Percentiles rank a stretch among this genome's conserved stretches.
Evolutionary conservation across 2,797 vertebrate genomes (phyloP).

Genomic region (Dicrostonyx torquatus): DNA sequence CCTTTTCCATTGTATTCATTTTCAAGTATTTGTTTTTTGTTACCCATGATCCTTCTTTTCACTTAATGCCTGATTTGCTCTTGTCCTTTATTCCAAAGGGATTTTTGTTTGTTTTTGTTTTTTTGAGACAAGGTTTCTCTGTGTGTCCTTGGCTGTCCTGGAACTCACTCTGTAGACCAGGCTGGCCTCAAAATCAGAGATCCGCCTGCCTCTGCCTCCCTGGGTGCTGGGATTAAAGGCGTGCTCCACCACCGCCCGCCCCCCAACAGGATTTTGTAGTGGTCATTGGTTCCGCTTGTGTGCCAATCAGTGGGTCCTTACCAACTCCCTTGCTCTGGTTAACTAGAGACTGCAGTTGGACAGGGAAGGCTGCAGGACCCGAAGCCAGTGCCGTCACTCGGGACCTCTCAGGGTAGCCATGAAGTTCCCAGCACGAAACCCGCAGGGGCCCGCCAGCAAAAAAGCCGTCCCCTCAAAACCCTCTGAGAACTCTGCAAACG

Average conservation of each 20-base stretch:
- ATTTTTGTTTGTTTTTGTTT: not conserved
- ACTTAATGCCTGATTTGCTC: slow-evolving; percentile 3
- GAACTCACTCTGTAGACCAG: no score
- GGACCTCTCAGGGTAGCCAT: slow-evolving; percentile 91
- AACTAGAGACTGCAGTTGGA: slow-evolving; percentile 88
- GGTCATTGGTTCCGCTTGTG: not conserved
- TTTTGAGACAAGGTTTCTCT: no score
- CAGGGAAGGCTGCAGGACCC: slow-evolving; percentile 73
- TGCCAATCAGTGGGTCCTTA: not conserved
- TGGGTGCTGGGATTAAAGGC: no score
- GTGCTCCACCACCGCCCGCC: rapidly evolving
- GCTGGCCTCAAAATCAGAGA: no score
- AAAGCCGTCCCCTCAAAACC: slow-evolving; percentile 54
- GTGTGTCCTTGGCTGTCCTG: no score
- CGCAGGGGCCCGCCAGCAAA: slow-evolving; percentile 75
- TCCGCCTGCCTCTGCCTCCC: no score
- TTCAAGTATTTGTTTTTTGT: slow-evolving; percentile 45
- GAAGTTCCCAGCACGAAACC: slow-evolving; percentile 91
- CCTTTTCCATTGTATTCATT: not conserved
- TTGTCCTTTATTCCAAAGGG: not conserved
- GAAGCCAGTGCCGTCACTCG: slow-evolving; percentile 79
- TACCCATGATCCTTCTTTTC: not conserved
- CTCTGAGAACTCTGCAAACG: slow-evolving; percentile 69
- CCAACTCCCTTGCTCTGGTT: slow-evolving; percentile 49
- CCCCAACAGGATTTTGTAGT: not conserved